A percentile compares a stretch with the other conserved stretches of the same genome.
Evolutionary conservation across 2,888 invertebrate species (phyloP).

Genomic region (Strigamia transsilvanica): DNA sequence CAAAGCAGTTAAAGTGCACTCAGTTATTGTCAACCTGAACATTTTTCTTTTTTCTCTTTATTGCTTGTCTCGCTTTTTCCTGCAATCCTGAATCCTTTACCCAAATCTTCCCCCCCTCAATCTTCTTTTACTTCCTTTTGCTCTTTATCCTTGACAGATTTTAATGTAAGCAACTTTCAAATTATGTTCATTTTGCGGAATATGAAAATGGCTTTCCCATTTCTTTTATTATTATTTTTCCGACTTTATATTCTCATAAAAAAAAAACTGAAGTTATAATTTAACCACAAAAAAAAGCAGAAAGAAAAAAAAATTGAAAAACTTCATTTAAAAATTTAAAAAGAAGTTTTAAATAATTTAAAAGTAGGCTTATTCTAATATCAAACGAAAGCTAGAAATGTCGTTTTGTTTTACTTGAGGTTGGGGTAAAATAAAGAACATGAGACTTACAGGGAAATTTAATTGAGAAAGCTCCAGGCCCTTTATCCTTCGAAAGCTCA

Average conservation of each 20-base stretch:
- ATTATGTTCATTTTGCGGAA: conserved; percentile 19
- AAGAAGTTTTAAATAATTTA: background rate
- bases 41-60: conserved; percentile 26
- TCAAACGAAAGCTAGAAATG: background rate
- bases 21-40: conserved; percentile 49
- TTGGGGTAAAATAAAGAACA: background rate
- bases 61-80: conserved; percentile 39
- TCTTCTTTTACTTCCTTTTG: conserved; percentile 23
- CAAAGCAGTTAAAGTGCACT: conserved; percentile 48
- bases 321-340: background rate
- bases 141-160: conserved; percentile 39
- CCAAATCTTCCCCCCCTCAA: conserved; percentile 13
- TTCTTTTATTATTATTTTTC: background rate
- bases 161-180: background rate
- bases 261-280: background rate
- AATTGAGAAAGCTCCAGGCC: background rate
- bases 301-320: background rate
- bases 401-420: background rate
- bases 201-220: background rate
- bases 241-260: background rate
- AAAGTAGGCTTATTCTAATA: background rate
- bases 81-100: conserved; percentile 18
- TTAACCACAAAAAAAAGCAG: background rate
- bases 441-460: background rate
- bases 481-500: conserved; percentile 7